Evolutionary conservation across 2,888 invertebrate genomes (phyloP).

Genomic region (Meliscaeva auricollis): DNA sequence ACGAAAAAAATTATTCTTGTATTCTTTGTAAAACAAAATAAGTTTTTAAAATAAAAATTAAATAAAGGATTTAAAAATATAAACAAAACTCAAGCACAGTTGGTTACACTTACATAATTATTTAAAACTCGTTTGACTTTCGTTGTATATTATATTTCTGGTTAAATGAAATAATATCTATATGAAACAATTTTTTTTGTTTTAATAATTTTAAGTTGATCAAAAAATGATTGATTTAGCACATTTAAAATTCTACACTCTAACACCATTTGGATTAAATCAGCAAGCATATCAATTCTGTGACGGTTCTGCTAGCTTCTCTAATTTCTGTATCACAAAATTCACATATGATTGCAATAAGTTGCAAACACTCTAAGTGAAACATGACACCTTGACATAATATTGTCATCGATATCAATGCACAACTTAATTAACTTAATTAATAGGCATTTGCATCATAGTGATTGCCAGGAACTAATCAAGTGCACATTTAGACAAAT

Average conservation of each 20-base stretch:
- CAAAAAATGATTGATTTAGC: too few relatives aligned
- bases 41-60: too few relatives aligned
- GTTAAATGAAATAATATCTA: too few relatives aligned
- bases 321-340: slow-evolving; percentile 1
- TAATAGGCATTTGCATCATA: not conserved
- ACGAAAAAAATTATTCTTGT: too few relatives aligned
- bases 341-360: not conserved
- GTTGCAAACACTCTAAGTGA: not conserved
- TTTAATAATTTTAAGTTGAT: too few relatives aligned
- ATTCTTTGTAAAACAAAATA: too few relatives aligned
- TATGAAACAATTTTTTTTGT: too few relatives aligned
- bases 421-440: slow-evolving; percentile 10
- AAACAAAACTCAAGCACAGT: too few relatives aligned
- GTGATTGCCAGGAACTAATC: not conserved
- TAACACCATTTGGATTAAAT: not conserved
- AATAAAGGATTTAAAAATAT: too few relatives aligned
- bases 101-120: too few relatives aligned
- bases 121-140: too few relatives aligned
- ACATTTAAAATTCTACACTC: not conserved
- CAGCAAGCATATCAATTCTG: not conserved
- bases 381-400: slow-evolving; percentile 1
- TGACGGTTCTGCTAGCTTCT: slow-evolving; percentile 18
- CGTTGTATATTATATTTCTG: too few relatives aligned
- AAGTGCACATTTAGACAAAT: not conserved
- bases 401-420: slow-evolving; percentile 12